Evolutionary conservation across 64 coral and sea anemone species (phyloP), one percentile per base, ranked within the genome.

Genomic region (Dendronephthya gigantea): DNA sequence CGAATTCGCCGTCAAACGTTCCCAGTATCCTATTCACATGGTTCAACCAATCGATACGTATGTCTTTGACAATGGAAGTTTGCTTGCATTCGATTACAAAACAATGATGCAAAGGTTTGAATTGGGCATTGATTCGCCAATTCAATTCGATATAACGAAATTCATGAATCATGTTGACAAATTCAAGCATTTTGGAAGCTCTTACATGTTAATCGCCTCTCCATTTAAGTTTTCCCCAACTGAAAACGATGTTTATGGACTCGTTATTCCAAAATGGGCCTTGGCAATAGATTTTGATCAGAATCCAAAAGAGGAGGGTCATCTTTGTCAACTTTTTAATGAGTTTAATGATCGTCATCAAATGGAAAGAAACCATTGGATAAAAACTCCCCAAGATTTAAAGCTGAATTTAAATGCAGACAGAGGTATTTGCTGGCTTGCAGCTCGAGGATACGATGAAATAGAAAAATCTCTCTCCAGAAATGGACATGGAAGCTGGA

Each of bases 281-380:
- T 38, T 93, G 36, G 92, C 90, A n/a, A 86, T 93, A 25, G 92
- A 93, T 48, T 93, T 93, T 70, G 92, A 93, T 83, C 92, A 93
- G 50, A 38, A 83, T n/a, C 85, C 88, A 76, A 90, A 87, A 2
- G 35, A 62, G 13, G 49, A 87, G 15, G 88, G 85, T 0, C 88
- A 90, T 41, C 48, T 93, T 11, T 90, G 69, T 28, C 32, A 90
- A 16, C 69, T 87, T n/a, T 93, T 90, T 17, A 87, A 93, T 11
- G 84, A 82, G 45, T 66, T 62, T 47, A 88, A 93, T 33, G 92
- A 93, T 59, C 82, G 35, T 37, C 88, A 93, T 50, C 92, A 90
- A 48, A 85, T 89, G 10, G 92, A 93, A 75, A 70, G 92, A 84
- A 93, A 93, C 40, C 88, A 87, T 56, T 93, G 83, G 39, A 28